Evolutionary conservation across 2,113 vertebrate genomes (phyloP), one percentile per base, ranked within the genome.

Genomic region (Hippoglossus stenolepis): DNA sequence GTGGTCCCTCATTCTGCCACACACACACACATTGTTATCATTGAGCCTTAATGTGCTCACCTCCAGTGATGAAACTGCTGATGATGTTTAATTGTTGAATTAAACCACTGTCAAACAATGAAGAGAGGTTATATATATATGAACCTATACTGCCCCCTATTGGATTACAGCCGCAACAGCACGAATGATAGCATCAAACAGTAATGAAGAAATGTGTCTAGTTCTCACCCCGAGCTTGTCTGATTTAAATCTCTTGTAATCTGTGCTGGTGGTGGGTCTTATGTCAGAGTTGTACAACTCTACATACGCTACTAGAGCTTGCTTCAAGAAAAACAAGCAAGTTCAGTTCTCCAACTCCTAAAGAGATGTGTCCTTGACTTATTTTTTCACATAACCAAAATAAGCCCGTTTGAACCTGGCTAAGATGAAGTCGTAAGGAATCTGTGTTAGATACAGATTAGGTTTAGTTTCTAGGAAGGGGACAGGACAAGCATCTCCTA

Each of bases 81-180:
- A 14, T 63, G 9, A 40, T 57, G 64, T 61, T 57, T 56, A 53
- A 51, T 28, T 54, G 15, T 17, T 17, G 61, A 64, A 20, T 23
- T 43, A 57, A 73, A 21, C 24, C 10, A 20, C 64, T 77, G 38
- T 7, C 6, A 17, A 51, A 76, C 24, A 67, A 47, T 49, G 66
- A 31, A 5, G 21, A n/a, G 18, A 9, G 28, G 47, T 5, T 35
- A 73, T 77, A 45, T 77, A 45, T 31, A 31, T 23, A 47, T 85
- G 45, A 85, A 77, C 18, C n/a, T 85, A 31, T 77, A 65, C 88
- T 84, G 90, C 93, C 93, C 91, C 85, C 93, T 92, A 84, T 85
- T 90, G 93, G 93, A 68, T 18, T 12, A 49, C 23, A 60, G n/a
- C 8, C 28, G 79, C 70, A 87, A 82, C 49, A 79, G 38, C 69